phyloP scores from a whole-genome alignment of 2,888 invertebrate genomes.

The Apodemia mormo region DNA sequence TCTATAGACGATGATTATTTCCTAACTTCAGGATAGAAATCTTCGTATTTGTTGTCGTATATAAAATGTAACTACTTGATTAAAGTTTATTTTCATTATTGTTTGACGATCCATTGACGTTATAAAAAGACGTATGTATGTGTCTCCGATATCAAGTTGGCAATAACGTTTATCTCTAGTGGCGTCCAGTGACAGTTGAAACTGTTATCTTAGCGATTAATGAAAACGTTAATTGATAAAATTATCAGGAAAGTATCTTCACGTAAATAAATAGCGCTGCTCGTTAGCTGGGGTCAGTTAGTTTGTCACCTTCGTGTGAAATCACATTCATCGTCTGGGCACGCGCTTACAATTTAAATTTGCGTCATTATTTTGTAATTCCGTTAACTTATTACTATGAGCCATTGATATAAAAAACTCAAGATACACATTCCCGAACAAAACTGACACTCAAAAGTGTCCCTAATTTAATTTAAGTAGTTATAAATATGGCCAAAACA shows the following conservation, averaged over 20 bases:
- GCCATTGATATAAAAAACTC: too few relatives aligned
- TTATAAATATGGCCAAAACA: too few relatives aligned
- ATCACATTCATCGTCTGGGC: constrained; percentile 31
- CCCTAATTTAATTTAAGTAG: too few relatives aligned
- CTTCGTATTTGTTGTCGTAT: too few relatives aligned
- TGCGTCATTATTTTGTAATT: not conserved
- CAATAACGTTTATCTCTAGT: constrained; percentile 5
- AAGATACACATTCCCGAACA: too few relatives aligned
- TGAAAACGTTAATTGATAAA: constrained; percentile 38
- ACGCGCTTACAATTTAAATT: constrained; percentile 17
- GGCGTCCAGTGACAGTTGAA: not conserved
- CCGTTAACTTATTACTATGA: not conserved
- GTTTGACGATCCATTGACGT: not conserved
- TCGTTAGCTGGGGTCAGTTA: constrained; percentile 50
- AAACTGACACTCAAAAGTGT: too few relatives aligned
- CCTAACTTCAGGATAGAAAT: too few relatives aligned
- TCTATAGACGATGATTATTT: too few relatives aligned
- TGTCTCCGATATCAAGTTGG: not conserved
- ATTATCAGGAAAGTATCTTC: constrained; percentile 39
- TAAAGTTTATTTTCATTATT: too few relatives aligned
- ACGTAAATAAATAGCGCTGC: constrained; percentile 40
- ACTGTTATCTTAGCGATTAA: constrained; percentile 35
- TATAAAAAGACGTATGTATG: not conserved
- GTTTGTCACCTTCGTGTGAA: constrained; percentile 45
- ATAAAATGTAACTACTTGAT: too few relatives aligned